Conservation (phyloP, 2,797 vertebrate species). For the Argya squamiceps region DNA sequence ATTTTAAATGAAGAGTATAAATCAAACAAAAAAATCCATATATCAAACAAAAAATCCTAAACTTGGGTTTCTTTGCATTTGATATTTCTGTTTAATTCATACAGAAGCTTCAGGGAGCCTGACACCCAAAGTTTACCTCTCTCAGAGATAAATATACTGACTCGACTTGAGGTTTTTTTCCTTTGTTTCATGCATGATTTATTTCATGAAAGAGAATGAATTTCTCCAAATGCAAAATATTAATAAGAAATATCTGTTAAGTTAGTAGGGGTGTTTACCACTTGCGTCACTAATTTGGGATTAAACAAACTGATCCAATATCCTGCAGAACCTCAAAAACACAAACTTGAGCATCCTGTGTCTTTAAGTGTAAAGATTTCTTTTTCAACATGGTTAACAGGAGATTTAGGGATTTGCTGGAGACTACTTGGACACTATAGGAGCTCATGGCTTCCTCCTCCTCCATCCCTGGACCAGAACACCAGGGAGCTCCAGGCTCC, state of each 20-base stretch:
- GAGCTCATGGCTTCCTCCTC: background rate
- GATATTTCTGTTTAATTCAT: background rate
- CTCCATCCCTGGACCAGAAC: too few species aligned
- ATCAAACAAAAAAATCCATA: background rate
- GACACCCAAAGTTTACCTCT: accelerated
- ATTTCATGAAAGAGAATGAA: background rate
- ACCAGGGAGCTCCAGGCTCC: background rate
- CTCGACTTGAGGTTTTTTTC: accelerated
- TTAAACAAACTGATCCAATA: background rate
- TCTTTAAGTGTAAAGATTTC: background rate
- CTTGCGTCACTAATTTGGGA: background rate
- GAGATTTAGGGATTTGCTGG: background rate
- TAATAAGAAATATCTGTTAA: background rate
- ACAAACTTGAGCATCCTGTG: background rate
- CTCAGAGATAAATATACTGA: background rate
- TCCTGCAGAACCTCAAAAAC: background rate
- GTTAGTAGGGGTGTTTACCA: background rate
- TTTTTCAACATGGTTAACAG: accelerated
- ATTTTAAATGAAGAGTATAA: background rate
- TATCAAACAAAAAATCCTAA: background rate
- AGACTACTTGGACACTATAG: background rate
- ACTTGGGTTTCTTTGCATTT: background rate
- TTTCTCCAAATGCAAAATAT: background rate
- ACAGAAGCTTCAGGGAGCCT: background rate
- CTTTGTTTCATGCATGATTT: background rate